Percentiles rank a stretch among this genome's conserved stretches.
Evolutionary conservation across 1,140 invertebrate genomes (phyloP).

Genomic region (Gonioctena quinquepunctata): DNA sequence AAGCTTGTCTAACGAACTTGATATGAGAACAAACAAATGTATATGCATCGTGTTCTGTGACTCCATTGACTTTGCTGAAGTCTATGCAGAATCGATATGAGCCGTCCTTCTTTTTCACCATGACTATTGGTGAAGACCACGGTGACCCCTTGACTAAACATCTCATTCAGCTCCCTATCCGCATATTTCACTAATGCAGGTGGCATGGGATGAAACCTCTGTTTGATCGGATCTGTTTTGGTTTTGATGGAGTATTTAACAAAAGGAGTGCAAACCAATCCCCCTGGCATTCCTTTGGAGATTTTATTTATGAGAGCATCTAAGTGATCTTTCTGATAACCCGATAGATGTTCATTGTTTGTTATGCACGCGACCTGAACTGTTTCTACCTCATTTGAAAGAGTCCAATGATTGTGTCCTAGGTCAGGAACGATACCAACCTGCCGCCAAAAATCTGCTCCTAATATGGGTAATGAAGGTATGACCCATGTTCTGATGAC

Average conservation of each 20-base stretch:
- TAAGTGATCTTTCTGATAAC: not conserved
- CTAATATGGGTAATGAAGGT: slow-evolving; percentile 5
- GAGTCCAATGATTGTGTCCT: not conserved
- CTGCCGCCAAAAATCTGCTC: slow-evolving; percentile 9
- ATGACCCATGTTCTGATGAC: not conserved
- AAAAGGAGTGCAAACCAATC: not conserved
- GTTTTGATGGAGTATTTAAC: not conserved
- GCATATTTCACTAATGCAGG: slow-evolving; percentile 32
- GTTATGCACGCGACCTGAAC: slow-evolving; percentile 19
- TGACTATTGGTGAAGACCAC: not conserved
- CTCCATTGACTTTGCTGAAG: too few species aligned
- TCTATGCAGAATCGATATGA: slow-evolving; percentile 9
- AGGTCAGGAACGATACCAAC: not conserved
- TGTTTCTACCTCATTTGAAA: not conserved
- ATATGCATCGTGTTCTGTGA: slow-evolving; percentile 33
- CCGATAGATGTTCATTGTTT: slow-evolving; percentile 24
- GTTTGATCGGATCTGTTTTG: slow-evolving; percentile 30
- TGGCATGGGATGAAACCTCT: slow-evolving; percentile 31
- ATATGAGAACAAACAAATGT: too few species aligned
- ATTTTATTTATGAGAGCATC: not conserved
- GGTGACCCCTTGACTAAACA: slow-evolving; percentile 1
- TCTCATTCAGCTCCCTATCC: slow-evolving; percentile 13
- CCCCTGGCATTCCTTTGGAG: not conserved
- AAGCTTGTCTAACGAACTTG: slow-evolving; percentile 37
- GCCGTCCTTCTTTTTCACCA: slow-evolving; percentile 4